Percentiles rank a stretch among this genome's conserved stretches.
Conservation (phyloP, 2,888 invertebrate genomes). For the Xestia xanthographa region DNA sequence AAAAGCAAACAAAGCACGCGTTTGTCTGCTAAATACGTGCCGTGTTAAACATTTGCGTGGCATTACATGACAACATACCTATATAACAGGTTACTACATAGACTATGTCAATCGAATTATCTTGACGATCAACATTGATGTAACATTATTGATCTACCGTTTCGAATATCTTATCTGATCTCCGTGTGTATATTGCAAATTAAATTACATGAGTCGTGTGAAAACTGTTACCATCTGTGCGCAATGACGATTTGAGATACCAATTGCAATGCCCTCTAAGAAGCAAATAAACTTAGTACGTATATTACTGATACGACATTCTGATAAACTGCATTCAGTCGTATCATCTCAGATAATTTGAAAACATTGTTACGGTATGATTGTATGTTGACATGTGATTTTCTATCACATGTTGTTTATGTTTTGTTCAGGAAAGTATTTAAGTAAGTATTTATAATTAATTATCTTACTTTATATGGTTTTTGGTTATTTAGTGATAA, state of each 20-base stretch:
- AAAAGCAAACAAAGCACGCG: not conserved
- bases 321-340: conserved; percentile 11
- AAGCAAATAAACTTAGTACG: conserved; percentile 27
- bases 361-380: conserved; percentile 7
- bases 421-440: not conserved
- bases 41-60: not conserved
- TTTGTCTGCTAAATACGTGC: conserved; percentile 1
- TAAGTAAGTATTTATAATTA: not conserved
- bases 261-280: not conserved
- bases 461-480: not conserved
- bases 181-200: not conserved
- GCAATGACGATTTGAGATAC: not conserved
- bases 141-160: not conserved
- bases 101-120: not conserved
- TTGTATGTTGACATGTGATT: conserved; percentile 4
- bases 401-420: conserved; percentile 16
- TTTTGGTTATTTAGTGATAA: not conserved
- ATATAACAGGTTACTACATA: not conserved
- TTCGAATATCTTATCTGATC: not conserved
- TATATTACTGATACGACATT: not conserved
- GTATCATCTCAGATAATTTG: conserved; percentile 40
- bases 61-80: not conserved
- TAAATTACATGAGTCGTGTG: conserved; percentile 10
- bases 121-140: not conserved
- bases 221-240: not conserved